A percentile compares a stretch with the other conserved stretches of the same genome.
Conservation (phyloP, 64 coral and sea anemone species). For the Porites lutea region DNA sequence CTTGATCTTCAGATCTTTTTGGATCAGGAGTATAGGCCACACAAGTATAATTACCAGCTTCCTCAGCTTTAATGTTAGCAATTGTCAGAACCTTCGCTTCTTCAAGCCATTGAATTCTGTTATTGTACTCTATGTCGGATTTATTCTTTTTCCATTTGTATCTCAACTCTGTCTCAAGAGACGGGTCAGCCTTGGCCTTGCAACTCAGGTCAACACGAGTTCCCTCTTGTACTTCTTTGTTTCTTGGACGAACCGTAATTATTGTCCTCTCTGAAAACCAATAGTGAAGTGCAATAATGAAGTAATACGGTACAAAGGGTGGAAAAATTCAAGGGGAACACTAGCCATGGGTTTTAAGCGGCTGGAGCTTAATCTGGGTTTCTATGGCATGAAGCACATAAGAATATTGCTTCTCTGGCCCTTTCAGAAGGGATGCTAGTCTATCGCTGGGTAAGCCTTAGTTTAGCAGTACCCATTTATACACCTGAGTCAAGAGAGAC, state of each 20-base stretch:
- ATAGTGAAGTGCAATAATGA: neutral
- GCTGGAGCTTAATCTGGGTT: no score
- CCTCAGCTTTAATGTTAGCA: conserved; percentile 28
- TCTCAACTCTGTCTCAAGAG: neutral
- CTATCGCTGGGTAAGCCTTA: no score
- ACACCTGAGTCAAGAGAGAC: no score
- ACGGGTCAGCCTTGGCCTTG: neutral
- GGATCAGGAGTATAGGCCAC: conserved; percentile 58
- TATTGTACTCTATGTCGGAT: conserved; percentile 22
- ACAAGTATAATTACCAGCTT: conserved; percentile 73
- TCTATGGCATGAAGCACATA: no score
- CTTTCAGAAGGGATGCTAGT: no score
- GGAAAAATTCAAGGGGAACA: no score
- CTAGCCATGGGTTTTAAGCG: no score
- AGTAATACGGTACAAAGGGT: neutral
- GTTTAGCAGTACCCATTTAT: no score
- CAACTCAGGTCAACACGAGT: conserved; percentile 33
- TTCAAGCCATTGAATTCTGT: conserved; percentile 46
- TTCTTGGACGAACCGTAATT: neutral
- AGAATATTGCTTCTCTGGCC: no score
- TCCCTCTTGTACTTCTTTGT: neutral
- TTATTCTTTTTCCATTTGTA: conserved; percentile 76
- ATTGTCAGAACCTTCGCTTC: conserved; percentile 51
- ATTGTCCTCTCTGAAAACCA: conserved; percentile 11
- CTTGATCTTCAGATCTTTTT: conserved; percentile 49